Conservation (phyloP, 1,140 invertebrate genomes). For the Phenacoccus solenopsis region DNA sequence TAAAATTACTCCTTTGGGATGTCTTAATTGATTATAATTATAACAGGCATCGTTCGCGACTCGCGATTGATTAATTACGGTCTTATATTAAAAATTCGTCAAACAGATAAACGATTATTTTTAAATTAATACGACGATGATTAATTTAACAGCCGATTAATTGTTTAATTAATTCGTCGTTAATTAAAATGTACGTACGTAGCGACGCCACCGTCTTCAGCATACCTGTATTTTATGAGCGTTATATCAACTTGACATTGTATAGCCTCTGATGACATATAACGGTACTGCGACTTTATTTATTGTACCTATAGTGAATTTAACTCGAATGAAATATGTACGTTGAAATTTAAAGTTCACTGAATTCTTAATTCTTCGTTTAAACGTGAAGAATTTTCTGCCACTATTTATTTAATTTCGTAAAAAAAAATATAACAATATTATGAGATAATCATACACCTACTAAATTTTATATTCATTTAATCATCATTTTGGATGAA, state of each 20-base stretch:
- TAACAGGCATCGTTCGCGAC: neutral
- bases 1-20: neutral
- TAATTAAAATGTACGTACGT: neutral
- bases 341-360: too few species aligned
- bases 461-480: too few species aligned
- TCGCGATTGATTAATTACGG: neutral
- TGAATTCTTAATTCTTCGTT: too few species aligned
- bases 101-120: constrained; percentile 9
- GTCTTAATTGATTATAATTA: constrained; percentile 12
- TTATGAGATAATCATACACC: too few species aligned
- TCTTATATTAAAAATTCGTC: neutral
- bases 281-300: neutral
- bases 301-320: too few species aligned
- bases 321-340: too few species aligned
- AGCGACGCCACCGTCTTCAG: too few species aligned
- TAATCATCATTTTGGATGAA: too few species aligned
- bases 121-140: neutral
- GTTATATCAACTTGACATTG: neutral
- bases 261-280: neutral
- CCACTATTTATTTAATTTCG: too few species aligned
- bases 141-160: constrained; percentile 14
- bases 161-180: constrained; percentile 11
- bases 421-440: too few species aligned
- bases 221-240: neutral
- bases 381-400: too few species aligned